Evolutionary conservation across 2,797 vertebrate genomes (phyloP).

Genomic region (Cyprinodon diabolis): DNA sequence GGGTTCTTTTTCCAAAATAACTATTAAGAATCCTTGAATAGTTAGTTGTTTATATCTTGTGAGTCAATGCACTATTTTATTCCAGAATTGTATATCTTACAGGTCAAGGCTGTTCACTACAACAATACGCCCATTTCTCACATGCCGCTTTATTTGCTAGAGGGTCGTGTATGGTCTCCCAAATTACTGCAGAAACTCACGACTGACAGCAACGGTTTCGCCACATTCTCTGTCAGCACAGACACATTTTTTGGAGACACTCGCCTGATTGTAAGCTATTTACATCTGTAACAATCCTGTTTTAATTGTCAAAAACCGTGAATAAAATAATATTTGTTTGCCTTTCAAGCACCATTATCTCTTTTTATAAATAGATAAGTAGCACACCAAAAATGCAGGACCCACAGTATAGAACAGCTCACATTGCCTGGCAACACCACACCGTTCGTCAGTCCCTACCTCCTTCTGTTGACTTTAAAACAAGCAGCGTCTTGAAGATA

Average conservation of each 20-base stretch:
- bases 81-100: constrained; percentile 11
- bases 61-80: not conserved
- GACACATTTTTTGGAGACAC: constrained; percentile 5
- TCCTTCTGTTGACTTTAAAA: constrained; percentile 41
- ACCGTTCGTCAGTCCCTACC: not conserved
- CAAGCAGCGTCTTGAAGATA: constrained; percentile 63
- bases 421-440: not conserved
- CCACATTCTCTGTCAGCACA: constrained; percentile 62
- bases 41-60: not conserved
- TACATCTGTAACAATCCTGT: not conserved
- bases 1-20: too few species aligned
- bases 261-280: not conserved
- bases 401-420: not conserved
- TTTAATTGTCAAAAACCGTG: not conserved
- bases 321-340: not conserved
- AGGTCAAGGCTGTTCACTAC: constrained; percentile 69
- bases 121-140: constrained; percentile 57
- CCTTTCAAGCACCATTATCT: not conserved
- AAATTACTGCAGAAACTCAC: constrained; percentile 45
- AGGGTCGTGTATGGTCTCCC: not conserved
- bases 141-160: constrained; percentile 51
- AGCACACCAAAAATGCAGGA: not conserved
- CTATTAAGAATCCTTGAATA: too few species aligned
- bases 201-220: constrained; percentile 63
- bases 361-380: not conserved